A percentile compares a stretch with the other conserved stretches of the same genome.
Conservation (phyloP, 1,140 invertebrate species). For the Trachymyrmex cornetzi region DNA sequence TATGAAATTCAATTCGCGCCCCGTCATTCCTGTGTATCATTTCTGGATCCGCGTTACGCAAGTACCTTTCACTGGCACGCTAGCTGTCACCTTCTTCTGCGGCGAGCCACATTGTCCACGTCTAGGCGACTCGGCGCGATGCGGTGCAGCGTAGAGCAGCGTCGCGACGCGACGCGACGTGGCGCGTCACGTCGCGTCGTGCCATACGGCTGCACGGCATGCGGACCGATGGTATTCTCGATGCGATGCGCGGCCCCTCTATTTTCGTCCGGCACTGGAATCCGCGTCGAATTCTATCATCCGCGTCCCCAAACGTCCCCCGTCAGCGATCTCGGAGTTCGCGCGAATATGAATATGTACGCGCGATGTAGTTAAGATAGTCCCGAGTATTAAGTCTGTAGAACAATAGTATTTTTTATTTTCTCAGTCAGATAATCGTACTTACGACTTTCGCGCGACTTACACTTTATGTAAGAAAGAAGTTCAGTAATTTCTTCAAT, state of each 20-base stretch:
- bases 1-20: slow-evolving; percentile 55
- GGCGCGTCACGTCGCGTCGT: background rate
- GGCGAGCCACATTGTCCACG: slow-evolving; percentile 49
- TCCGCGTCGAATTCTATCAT: slow-evolving; percentile 86
- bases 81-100: slow-evolving; percentile 45
- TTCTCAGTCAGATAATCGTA: slow-evolving; percentile 1
- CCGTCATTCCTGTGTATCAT: slow-evolving; percentile 54
- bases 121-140: background rate
- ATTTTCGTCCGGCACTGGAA: slow-evolving; percentile 85
- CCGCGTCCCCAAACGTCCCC: slow-evolving; percentile 73
- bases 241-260: slow-evolving; percentile 83
- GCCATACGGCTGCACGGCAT: slow-evolving; percentile 58
- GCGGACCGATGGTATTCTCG: slow-evolving; percentile 81
- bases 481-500: background rate
- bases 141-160: slow-evolving; percentile 27
- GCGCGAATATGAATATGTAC: slow-evolving; percentile 32
- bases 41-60: slow-evolving; percentile 58
- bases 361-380: slow-evolving; percentile 33
- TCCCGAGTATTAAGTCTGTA: background rate
- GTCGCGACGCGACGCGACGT: slow-evolving; percentile 17
- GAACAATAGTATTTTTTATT: slow-evolving; percentile 19
- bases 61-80: slow-evolving; percentile 51
- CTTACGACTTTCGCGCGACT: slow-evolving; percentile 8
- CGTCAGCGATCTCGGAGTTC: slow-evolving; percentile 27
- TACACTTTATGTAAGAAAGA: slow-evolving; percentile 10